Evolutionary conservation across 2,888 invertebrate genomes (phyloP), one percentile per base, ranked within the genome.

Genomic region (Mythimna lalbum): DNA sequence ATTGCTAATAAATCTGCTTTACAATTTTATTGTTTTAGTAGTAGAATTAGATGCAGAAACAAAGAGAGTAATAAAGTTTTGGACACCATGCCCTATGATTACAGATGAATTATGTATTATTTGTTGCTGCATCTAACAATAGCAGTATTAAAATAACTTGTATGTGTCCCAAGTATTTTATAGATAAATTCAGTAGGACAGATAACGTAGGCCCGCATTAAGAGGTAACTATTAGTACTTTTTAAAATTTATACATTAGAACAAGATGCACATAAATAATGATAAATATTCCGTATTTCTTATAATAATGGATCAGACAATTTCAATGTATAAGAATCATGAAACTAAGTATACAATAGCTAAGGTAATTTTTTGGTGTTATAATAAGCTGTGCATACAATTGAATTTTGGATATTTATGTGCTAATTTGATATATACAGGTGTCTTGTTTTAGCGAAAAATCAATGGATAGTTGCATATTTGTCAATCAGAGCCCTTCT

Each of bases 121-220:
- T 89, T 86, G 87, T 88, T 88, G 87, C 92, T 93, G 93, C 91
- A 90, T 92, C 90, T 90, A 87, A 88, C 83, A 89, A 90, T 89
- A 93, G 91, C 92, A 93, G 94, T 94, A 94, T 93, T 93, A 91
- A 85, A 88, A 78, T 88, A 89, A 85, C 75, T 83, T 86, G 88
- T 86, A 88, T 89, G 85, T 90, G 87, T 88, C 88, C 87, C 86
- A 90, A 91, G 90, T 92, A 92, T 91, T 91, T 90, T 90, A 87
- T 90, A 90, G 86, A 87, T 88, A 85, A 86, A 87, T 77, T 87
- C 89, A 89, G 90, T 93, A 90, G 88, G 76, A 90, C 90, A 86
- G 87, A 87, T 84, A 89, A 81, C 73, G 86, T 90, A 91, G 87
- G 75, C 80, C 73, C 80, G 76, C 76, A 83, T 84, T 86, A 85